A percentile compares a stretch with the other conserved stretches of the same genome.
Evolutionary conservation across 2,888 invertebrate species (phyloP).

Genomic region (Cephus runcator): DNA sequence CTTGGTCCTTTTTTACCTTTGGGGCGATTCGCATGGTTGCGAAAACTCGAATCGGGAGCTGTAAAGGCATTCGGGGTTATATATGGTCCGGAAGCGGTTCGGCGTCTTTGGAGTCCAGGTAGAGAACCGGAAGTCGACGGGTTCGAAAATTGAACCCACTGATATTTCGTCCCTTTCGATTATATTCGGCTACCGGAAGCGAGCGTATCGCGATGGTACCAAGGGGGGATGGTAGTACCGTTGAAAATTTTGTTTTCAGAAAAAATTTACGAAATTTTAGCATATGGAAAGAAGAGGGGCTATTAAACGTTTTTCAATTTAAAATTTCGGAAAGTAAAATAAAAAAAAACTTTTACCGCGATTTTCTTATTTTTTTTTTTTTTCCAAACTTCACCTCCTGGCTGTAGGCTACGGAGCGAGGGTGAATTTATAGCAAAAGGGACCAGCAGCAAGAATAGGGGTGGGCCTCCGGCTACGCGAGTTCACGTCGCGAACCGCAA

Average conservation of each 20-base stretch:
- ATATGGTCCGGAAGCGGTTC: background rate
- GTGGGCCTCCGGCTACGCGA: background rate
- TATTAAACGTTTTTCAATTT: background rate
- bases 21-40: background rate
- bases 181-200: fast-evolving
- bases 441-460: background rate
- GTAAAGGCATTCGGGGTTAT: background rate
- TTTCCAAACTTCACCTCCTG: background rate
- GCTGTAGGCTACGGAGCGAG: background rate
- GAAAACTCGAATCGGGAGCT: background rate
- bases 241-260: background rate
- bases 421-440: background rate
- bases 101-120: background rate
- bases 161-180: background rate
- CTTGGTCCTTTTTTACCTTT: background rate
- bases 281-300: background rate
- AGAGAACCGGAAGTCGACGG: background rate
- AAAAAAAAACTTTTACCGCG: background rate
- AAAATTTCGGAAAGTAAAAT: too few relatives aligned
- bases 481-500: background rate
- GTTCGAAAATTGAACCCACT: background rate
- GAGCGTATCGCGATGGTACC: background rate
- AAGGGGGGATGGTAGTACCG: background rate
- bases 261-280: background rate
- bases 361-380: background rate